These are phyloP conservation scores for Eueides isabella DNA, from an alignment of 1,140 invertebrate species.

Conservation along the genomic window DNA sequence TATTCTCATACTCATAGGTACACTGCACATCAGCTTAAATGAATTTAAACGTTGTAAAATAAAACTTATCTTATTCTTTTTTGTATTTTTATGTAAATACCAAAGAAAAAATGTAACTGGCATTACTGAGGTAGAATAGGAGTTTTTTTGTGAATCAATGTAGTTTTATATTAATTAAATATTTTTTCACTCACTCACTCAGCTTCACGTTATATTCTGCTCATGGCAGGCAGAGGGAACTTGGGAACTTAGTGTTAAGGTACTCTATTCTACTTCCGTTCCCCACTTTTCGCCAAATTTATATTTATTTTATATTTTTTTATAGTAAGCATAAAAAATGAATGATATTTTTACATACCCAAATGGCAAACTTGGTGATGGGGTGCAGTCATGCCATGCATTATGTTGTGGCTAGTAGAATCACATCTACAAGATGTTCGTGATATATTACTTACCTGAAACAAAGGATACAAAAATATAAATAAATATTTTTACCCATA, in stretches of 20 bases:
- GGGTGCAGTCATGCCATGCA: slow-evolving; percentile 33
- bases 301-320: no score
- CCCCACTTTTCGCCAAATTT: no score
- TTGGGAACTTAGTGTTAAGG: no score
- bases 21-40: neutral
- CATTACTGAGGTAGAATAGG: no score
- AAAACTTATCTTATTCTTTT: neutral
- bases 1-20: no score
- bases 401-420: slow-evolving; percentile 8
- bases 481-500: neutral
- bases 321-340: neutral
- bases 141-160: no score
- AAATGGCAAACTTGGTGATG: slow-evolving; percentile 51
- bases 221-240: no score
- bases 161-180: no score
- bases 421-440: slow-evolving; percentile 27
- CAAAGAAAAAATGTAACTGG: neutral
- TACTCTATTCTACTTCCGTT: no score
- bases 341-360: slow-evolving; percentile 45
- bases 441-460: slow-evolving; percentile 55
- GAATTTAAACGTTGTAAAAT: neutral
- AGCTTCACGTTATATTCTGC: no score
- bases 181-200: no score
- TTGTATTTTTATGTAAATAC: neutral
- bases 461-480: slow-evolving; percentile 33